phyloP scores from a whole-genome alignment of 2,797 vertebrate species.

The Rhadinocentrus ornatus region DNA sequence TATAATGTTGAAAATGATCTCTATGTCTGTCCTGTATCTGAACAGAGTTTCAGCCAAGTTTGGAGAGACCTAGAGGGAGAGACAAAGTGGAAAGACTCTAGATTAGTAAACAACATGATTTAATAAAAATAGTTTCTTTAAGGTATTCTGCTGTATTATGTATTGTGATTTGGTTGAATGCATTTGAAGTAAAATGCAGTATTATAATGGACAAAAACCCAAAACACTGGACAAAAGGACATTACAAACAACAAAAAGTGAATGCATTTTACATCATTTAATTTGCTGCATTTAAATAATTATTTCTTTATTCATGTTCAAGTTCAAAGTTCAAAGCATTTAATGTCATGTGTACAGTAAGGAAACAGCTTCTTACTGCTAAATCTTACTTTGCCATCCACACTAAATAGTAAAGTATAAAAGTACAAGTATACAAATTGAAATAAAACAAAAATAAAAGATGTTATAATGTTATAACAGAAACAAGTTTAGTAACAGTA shows the following conservation, averaged over 20 bases:
- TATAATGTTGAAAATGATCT: constrained; percentile 95
- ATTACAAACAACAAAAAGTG: background rate
- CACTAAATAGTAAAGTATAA: too few species aligned
- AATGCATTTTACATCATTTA: background rate
- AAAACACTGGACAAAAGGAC: too few species aligned
- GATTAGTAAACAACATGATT: background rate
- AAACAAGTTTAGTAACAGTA: background rate
- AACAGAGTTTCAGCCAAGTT: constrained; percentile 90
- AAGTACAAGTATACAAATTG: too few species aligned
- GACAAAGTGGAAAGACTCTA: background rate
- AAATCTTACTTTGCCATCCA: too few species aligned
- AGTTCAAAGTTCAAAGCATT: too few species aligned
- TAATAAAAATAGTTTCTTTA: too few species aligned
- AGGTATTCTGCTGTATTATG: background rate
- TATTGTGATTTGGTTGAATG: background rate
- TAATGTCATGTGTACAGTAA: too few species aligned
- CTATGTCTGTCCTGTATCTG: constrained; percentile 92
- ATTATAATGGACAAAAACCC: too few species aligned
- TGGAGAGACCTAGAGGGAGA: constrained; percentile 84
- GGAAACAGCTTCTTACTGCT: too few species aligned
- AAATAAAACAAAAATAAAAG: too few species aligned
- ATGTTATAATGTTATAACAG: background rate
- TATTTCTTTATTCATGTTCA: background rate
- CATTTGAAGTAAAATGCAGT: too few species aligned
- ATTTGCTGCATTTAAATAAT: background rate